These are phyloP conservation scores for Phrynocephalus forsythii DNA, from an alignment of 2,797 vertebrate genomes.

Conservation along the genomic window DNA sequence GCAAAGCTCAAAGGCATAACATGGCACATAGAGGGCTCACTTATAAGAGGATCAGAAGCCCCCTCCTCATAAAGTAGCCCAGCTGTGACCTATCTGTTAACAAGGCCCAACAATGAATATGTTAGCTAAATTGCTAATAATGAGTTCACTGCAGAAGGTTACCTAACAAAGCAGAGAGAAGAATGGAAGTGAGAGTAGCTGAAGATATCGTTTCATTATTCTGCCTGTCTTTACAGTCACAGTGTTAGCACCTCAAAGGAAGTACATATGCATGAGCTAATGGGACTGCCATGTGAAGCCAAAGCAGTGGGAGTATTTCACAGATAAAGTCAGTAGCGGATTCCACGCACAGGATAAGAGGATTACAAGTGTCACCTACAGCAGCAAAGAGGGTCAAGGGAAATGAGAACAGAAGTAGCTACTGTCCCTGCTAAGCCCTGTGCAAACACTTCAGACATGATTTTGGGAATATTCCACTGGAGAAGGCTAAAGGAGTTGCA, in stretches of 20 bases:
- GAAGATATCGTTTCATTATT: conserved; percentile 15
- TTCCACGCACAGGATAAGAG: conserved; percentile 38
- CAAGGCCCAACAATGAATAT: conserved; percentile 16
- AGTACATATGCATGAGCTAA: neutral
- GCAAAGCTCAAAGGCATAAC: neutral
- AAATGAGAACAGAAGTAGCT: conserved; percentile 21
- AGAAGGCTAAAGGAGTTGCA: neutral
- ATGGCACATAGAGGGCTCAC: neutral
- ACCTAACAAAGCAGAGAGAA: neutral
- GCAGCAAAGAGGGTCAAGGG: neutral
- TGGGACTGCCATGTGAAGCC: neutral
- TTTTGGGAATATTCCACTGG: neutral
- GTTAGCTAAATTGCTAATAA: conserved; percentile 41
- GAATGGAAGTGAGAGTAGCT: conserved; percentile 8
- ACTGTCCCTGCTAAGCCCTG: neutral
- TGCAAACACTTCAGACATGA: conserved; percentile 11
- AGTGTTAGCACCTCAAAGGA: conserved; percentile 17
- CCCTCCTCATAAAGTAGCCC: neutral
- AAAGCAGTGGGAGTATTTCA: conserved; percentile 20
- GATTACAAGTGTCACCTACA: conserved; percentile 49
- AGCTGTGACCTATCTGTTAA: conserved; percentile 22
- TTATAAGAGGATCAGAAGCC: neutral
- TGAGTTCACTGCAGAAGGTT: conserved; percentile 29
- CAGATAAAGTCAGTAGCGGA: conserved; percentile 39
- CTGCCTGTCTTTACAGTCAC: neutral